Evolutionary conservation across 2,888 invertebrate species (phyloP), one percentile per base, ranked within the genome.

Genomic region (Xylophagus ater): DNA sequence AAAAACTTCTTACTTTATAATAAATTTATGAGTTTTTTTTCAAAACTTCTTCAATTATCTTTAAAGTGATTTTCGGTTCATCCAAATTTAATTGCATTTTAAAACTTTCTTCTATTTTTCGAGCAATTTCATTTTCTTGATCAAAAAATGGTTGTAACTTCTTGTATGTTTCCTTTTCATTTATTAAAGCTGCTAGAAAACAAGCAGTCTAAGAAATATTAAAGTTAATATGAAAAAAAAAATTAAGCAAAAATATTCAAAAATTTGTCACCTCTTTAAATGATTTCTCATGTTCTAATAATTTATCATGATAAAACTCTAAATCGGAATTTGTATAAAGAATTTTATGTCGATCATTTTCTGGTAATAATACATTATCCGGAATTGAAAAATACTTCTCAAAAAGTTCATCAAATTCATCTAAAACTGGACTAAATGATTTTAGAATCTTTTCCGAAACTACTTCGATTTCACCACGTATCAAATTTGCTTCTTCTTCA

Each of bases 381-480:
- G 62, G 62, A 19, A 62, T 51, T 0, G 47, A 44, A 36, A 62
- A 60, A 36, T 52, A 45, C 10, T 49, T 47, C 13, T 46, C 47
- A 40, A 60, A 56, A 18, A 59, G 30, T 4, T 49, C 37, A 3
- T 51, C 44, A 2, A 58, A 44, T 1, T 12, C 14, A 8, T 45
- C 31, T 0, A 60, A 40, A 4, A 49, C 50, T 3, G 33, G 15
- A 4, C 45, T 42, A 28, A 58, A 52, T 3, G 51, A 36, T 1
- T 40, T 30, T 20, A 46, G 41, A 31, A 61, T 53, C 4, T 52
- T 47, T 3, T 45, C n/a, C 2, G 47, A 37, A 0, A 60, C 53
- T 3, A 17, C 3, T 10, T 28, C 14, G 2, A 25, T 18, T 20
- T 36, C 39, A 2, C 25, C 17, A 12, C 37, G 37, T 5, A 46